Evolutionary conservation across 2,797 vertebrate species (phyloP), one percentile per base, ranked within the genome.

Genomic region (Salarias fasciatus): DNA sequence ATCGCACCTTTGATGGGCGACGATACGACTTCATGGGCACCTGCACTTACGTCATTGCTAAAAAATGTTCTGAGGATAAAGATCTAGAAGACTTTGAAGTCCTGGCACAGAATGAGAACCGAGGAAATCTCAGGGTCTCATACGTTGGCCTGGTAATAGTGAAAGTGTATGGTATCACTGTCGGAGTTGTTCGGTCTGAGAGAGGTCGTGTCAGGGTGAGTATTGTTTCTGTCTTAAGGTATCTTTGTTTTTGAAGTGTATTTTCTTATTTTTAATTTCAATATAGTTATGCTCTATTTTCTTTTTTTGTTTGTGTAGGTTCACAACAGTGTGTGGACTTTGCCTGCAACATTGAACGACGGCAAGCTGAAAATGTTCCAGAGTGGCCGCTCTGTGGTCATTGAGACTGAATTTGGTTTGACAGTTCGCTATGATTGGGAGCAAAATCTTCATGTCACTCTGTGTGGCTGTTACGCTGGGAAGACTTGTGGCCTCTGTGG

Each of bases 11-110:
- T 35, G 92, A 93, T 4, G 89, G 84, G 0, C 74, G n/a, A 41
- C 57, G 60, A 52, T 94, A 76, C 62, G 57, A 92, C 59, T 91
- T 91, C 51, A 92, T 92, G 74, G 92, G 93, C 2, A 89, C 88
- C 53, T 90, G 92, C 63, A 86, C 88, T 14, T 92, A 92, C 37
- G 76, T 90, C 35, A 86, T 92, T 37, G 68, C 90, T 48, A 92
- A 89, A 81, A 91, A 82, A 79, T 92, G 91, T 49, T 31, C n/a
- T 12, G 65, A 49, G 28, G 55, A 61, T 43, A 12, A 38, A 45
- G 9, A 18, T n/a, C 77, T 91, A 11, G 89, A 88, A 6, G 69
- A 53, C 38, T 94, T 94, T 66, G 87, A 92, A 30, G 66, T 94
- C 49, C 83, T 89, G 1, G 79, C 86, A 8, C 75, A 84, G 63